Evolutionary conservation across 2,797 vertebrate species (phyloP), one percentile per base, ranked within the genome.

Genomic region (Geotrypetes seraphini): DNA sequence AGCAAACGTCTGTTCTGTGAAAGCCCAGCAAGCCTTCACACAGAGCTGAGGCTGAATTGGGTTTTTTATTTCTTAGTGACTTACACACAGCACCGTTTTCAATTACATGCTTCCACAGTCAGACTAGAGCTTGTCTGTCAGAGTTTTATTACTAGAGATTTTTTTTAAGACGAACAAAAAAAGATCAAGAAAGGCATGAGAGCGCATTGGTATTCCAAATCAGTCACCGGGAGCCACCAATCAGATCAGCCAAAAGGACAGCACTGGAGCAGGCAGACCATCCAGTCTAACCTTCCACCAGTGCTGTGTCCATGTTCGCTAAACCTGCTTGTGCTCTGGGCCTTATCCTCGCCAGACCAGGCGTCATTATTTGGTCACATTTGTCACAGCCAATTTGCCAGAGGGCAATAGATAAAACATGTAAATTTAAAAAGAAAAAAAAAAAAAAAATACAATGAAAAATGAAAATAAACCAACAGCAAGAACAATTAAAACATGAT

Each of bases 161-260:
- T n/a, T n/a, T n/a, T n/a, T 29, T 3, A 18, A 53, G 43, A 50
- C 51, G 43, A 39, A 57, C 45, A 44, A 43, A 19, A 55, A 49
- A 47, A 55, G 42, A n/a, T 60, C n/a, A 46, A 56, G 58, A 54
- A 43, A 27, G 2, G 60, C 57, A n/a, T n/a, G n/a, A n/a, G n/a
- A n/a, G n/a, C n/a, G 26, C 63, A 74, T 78, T 71, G 56, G 78
- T 55, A 81, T 86, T 81, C 73, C 53, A 58, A 48, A 73, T 72
- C 75, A 56, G 81, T 54, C 39, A 33, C 53, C 36, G 53, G 50
- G 48, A 53, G 53, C 45, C 57, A 68, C 89, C 90, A 90, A 89
- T 89, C 70, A 53, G 72, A 57, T 63, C 43, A 60, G 52, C 59
- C 63, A 47, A 39, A 44, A 63, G 11, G 41, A 49, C 30, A 28